phyloP scores from a whole-genome alignment of 2,888 invertebrate genomes.

The Philhelius pedissequus region DNA sequence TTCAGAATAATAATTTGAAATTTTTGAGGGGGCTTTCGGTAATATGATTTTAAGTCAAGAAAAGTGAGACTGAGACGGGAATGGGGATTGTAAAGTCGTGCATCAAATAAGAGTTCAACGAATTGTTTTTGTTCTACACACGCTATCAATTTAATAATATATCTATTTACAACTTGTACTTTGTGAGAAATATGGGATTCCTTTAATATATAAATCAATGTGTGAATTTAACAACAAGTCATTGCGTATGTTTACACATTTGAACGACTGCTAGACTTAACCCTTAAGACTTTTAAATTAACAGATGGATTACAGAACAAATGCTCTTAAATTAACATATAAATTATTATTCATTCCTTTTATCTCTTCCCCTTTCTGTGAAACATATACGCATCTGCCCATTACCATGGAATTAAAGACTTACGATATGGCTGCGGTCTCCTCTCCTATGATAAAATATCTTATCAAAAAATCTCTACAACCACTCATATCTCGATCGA shows the following conservation, averaged over 20 bases:
- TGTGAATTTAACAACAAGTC: too few relatives aligned
- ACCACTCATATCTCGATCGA: neutral
- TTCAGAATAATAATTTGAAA: neutral
- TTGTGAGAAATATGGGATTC: too few relatives aligned
- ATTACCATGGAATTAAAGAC: neutral
- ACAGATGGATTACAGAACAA: neutral
- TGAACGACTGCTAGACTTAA: neutral
- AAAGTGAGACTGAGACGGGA: neutral
- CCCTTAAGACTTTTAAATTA: neutral
- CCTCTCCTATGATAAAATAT: neutral
- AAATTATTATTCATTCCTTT: constrained; percentile 45
- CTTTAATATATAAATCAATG: too few relatives aligned
- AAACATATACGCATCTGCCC: neutral
- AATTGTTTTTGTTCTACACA: too few relatives aligned
- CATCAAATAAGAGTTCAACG: too few relatives aligned
- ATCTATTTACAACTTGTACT: too few relatives aligned
- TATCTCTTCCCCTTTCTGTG: neutral
- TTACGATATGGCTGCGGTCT: neutral
- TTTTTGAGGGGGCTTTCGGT: neutral
- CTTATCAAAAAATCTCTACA: neutral
- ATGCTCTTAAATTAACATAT: constrained; percentile 27
- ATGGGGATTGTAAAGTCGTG: neutral
- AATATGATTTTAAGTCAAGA: neutral
- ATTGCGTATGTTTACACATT: too few relatives aligned
- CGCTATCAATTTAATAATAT: too few relatives aligned